Conservation (phyloP, 2,113 vertebrate species). For the Galeopterus variegatus region DNA sequence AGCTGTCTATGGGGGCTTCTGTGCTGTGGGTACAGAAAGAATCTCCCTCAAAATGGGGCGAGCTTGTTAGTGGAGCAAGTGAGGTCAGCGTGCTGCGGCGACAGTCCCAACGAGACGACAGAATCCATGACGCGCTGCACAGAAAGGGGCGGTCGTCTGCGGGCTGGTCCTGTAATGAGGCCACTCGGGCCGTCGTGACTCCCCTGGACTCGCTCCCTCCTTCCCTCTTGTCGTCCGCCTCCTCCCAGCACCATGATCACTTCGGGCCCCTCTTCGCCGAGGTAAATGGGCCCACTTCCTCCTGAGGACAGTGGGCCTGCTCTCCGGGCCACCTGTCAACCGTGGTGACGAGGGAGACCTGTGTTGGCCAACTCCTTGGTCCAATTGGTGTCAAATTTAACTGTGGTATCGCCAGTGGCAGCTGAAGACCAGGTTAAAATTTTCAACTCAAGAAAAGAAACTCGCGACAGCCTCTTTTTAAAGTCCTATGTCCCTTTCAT, state of each 20-base stretch:
- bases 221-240: constrained; percentile 90
- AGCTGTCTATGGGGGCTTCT: constrained; percentile 54
- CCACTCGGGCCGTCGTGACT: constrained; percentile 92
- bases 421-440: constrained; percentile 30
- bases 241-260: constrained; percentile 87
- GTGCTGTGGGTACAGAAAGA: constrained; percentile 67
- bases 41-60: constrained; percentile 81
- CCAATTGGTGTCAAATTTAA: not conserved
- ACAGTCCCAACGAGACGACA: constrained; percentile 93
- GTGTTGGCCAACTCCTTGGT: not conserved
- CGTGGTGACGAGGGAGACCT: not conserved
- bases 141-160: constrained; percentile 92
- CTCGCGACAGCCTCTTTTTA: constrained; percentile 16
- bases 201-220: constrained; percentile 88
- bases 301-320: not conserved
- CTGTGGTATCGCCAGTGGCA: not conserved
- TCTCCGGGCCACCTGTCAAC: not conserved
- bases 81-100: constrained; percentile 92
- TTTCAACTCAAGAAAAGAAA: not conserved
- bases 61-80: constrained; percentile 91
- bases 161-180: constrained; percentile 94
- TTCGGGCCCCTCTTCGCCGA: constrained; percentile 87
- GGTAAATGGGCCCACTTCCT: constrained; percentile 83
- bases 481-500: not conserved
- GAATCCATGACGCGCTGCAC: constrained; percentile 93